Evolutionary conservation across 2,888 invertebrate genomes (phyloP), one percentile per base, ranked within the genome.

Genomic region (Diplolepis rosae): DNA sequence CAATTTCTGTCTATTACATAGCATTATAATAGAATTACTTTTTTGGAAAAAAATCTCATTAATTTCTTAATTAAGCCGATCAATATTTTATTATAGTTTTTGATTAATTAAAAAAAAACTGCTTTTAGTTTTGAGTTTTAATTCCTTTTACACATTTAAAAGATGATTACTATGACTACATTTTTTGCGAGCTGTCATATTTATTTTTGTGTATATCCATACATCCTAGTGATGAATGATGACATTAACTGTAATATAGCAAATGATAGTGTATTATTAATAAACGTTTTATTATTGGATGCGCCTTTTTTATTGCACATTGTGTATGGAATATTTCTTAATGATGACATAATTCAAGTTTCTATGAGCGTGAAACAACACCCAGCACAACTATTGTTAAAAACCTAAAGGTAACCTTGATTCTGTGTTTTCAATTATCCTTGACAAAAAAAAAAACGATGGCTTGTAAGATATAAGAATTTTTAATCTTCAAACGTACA

Each of bases 191-290:
- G 45, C 45, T 45, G 18, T 18, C 18, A 45, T 45, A 18, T 45
- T 18, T 42, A 2, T 42, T 45, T 45, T 18, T 45, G 18, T 9
- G 15, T 45, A 45, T 3, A 45, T 45, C 18, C 45, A 45, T 18
- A 18, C 9, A 18, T 1, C 18, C 45, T 45, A 45, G 4, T 61
- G 39, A 24, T 2, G 61, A 61, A 61, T 61, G 18, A 24, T 6
- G 39, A 61, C 39, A 35, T 61, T 6, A 39, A 61, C 0, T 18
- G 24, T 52, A 32, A 22, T 22, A 35, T 22, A 39, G 39, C 22
- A 39, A 61, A 39, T 56, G 56, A 56, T 32, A 56, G 56, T 56
- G 61, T 61, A 61, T 61, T 61, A 39, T 61, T 61, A 61, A 39
- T 61, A 61, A 61, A 39, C 24, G 22, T 24, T 61, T 61, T n/a